These are phyloP conservation scores for Pandemis corylana DNA, from an alignment of 2,888 invertebrate genomes.

Conservation along the genomic window DNA sequence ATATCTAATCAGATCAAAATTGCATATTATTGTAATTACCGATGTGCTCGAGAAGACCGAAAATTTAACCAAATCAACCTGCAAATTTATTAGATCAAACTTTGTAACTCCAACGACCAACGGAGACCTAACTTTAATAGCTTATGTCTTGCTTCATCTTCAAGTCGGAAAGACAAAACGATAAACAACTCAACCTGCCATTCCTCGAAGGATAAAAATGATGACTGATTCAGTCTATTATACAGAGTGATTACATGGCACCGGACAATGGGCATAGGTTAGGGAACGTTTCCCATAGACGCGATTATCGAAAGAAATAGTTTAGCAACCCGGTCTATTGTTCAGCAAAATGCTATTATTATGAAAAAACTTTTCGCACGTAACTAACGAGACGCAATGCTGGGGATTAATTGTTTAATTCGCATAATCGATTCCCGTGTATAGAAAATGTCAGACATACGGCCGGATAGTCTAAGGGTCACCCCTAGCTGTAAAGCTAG, in stretches of 20 bases:
- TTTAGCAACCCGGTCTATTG: slow-evolving; percentile 37
- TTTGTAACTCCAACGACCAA: too few species aligned
- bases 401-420: slow-evolving; percentile 33
- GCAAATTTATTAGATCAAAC: too few species aligned
- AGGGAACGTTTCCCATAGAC: slow-evolving; percentile 27
- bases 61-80: too few species aligned
- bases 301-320: slow-evolving; percentile 38
- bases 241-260: slow-evolving; percentile 19
- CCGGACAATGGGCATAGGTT: slow-evolving; percentile 20
- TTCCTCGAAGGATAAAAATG: slow-evolving; percentile 12
- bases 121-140: too few species aligned
- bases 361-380: slow-evolving; percentile 38
- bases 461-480: too few species aligned
- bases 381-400: slow-evolving; percentile 11
- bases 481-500: too few species aligned
- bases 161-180: neutral
- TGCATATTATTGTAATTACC: too few species aligned
- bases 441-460: neutral
- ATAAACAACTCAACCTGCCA: neutral
- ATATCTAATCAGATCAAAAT: too few species aligned
- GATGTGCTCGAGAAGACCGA: too few species aligned
- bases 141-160: neutral
- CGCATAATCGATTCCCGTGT: slow-evolving; percentile 23
- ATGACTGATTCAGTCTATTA: slow-evolving; percentile 5
- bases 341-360: slow-evolving; percentile 36